Percentiles rank a stretch among this genome's conserved stretches.
These are phyloP conservation scores for Neostethus bicornis DNA, from an alignment of 2,797 vertebrate species.

Conservation along the genomic window DNA sequence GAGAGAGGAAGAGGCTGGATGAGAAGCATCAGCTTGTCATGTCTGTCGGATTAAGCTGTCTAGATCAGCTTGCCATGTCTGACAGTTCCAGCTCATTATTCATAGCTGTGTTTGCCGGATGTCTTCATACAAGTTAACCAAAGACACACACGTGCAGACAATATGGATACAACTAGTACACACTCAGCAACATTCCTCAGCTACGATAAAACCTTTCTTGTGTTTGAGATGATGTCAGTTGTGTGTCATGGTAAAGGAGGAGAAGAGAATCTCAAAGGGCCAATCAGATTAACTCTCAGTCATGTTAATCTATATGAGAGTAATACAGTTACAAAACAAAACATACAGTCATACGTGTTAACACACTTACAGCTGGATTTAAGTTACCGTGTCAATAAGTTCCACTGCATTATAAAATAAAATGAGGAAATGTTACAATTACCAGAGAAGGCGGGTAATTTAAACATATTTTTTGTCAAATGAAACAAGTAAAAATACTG, in stretches of 20 bases:
- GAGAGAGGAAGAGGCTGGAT: conserved; percentile 17
- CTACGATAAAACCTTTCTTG: conserved; percentile 7
- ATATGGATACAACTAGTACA: conserved; percentile 14
- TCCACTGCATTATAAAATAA: too few relatives aligned
- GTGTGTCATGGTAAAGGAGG: conserved; percentile 9
- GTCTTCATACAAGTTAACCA: conserved; percentile 46
- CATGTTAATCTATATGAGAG: conserved; percentile 13
- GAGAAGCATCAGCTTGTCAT: conserved; percentile 48
- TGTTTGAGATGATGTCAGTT: neutral
- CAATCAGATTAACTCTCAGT: conserved; percentile 16
- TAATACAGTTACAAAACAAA: neutral
- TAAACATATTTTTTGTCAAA: too few relatives aligned
- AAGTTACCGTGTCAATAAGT: too few relatives aligned
- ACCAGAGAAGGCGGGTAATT: too few relatives aligned
- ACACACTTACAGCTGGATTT: neutral
- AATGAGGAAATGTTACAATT: too few relatives aligned
- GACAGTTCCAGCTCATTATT: conserved; percentile 68
- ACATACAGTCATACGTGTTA: neutral
- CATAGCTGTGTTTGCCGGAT: conserved; percentile 55
- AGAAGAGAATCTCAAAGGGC: conserved; percentile 10
- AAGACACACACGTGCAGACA: conserved; percentile 31
- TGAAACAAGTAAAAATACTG: too few relatives aligned
- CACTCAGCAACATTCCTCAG: neutral
- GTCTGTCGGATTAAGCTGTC: conserved; percentile 65
- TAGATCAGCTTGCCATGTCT: conserved; percentile 60